Conservation (phyloP, 2,797 vertebrate genomes). For the Triplophysa bombifrons region DNA sequence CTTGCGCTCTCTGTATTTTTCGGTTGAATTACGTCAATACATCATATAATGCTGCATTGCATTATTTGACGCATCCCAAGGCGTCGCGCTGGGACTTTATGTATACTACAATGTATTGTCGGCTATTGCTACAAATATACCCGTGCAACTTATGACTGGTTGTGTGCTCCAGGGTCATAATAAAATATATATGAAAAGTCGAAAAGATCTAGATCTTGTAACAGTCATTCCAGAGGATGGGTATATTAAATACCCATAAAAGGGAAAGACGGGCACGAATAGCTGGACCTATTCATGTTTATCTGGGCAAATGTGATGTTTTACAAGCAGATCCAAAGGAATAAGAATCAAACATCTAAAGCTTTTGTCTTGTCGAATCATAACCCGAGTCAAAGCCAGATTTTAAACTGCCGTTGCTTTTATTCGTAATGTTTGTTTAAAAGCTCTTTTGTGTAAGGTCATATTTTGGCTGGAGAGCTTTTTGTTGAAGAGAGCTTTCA, state of each 20-base stretch:
- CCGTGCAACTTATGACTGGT: too few relatives aligned
- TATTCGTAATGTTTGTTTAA: neutral
- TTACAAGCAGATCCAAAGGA: neutral
- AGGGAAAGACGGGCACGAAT: neutral
- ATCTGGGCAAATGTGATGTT: conserved; percentile 17
- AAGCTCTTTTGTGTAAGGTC: conserved; percentile 4
- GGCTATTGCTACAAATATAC: too few relatives aligned
- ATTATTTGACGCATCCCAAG: too few relatives aligned
- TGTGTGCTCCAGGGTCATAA: neutral
- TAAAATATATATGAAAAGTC: conserved; percentile 29
- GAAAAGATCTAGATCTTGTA: neutral
- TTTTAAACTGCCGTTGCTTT: neutral
- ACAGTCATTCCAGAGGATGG: neutral
- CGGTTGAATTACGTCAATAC: too few relatives aligned
- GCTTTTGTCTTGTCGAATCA: neutral
- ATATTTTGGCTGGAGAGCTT: neutral
- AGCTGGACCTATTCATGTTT: neutral
- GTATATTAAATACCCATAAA: neutral
- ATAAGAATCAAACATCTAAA: neutral
- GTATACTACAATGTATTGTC: too few relatives aligned
- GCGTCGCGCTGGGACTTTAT: too few relatives aligned
- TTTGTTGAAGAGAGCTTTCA: conserved; percentile 3
- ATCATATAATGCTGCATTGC: too few relatives aligned
- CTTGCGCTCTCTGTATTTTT: too few relatives aligned
- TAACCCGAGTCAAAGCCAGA: neutral